phyloP scores from a whole-genome alignment of 2,888 invertebrate genomes.

The Nymphalis c-album region DNA sequence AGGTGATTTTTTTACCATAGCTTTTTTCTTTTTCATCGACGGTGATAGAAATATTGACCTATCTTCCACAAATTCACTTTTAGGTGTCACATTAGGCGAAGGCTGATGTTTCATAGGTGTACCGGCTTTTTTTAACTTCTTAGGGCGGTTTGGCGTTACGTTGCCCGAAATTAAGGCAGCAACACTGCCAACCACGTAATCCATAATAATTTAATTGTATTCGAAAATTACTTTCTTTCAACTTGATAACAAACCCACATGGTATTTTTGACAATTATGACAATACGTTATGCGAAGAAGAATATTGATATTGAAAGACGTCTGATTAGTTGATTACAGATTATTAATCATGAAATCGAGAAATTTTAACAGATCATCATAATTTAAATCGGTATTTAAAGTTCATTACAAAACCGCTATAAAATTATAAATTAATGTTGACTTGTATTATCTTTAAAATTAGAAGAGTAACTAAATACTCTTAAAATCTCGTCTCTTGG shows the following conservation, averaged over 20 bases:
- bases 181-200: constrained; percentile 81
- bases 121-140: constrained; percentile 63
- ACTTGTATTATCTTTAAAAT: no score
- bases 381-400: neutral
- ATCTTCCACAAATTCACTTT: constrained; percentile 68
- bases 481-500: no score
- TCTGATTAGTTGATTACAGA: constrained; percentile 8
- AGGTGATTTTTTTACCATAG: constrained; percentile 72
- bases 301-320: constrained; percentile 11
- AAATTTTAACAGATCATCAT: neutral
- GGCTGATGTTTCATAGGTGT: constrained; percentile 73
- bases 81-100: constrained; percentile 74
- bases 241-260: constrained; percentile 47
- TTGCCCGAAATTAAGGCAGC: constrained; percentile 82
- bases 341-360: neutral
- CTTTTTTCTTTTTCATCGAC: constrained; percentile 71
- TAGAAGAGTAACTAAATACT: no score
- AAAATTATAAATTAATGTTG: no score
- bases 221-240: neutral
- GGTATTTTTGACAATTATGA: constrained; percentile 47
- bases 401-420: neutral
- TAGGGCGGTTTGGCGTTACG: constrained; percentile 79
- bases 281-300: no score
- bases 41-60: constrained; percentile 73
- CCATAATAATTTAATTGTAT: constrained; percentile 52